Evolutionary conservation across 1,140 invertebrate species (phyloP).

Genomic region (Physella acuta): DNA sequence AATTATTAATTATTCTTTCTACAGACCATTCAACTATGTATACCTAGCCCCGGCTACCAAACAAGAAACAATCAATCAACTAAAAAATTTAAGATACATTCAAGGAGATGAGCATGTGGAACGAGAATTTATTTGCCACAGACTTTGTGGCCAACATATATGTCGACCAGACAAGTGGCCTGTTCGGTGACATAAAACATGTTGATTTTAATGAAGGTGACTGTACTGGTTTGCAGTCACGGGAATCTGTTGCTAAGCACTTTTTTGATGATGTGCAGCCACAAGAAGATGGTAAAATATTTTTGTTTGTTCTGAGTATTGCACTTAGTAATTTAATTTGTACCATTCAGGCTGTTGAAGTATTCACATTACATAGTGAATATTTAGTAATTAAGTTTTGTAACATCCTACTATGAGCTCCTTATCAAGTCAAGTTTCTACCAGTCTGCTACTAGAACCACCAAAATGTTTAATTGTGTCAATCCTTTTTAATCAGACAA

Average conservation of each 20-base stretch:
- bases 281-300: not conserved
- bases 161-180: slow-evolving; percentile 22
- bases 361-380: not conserved
- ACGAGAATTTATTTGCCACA: slow-evolving; percentile 30
- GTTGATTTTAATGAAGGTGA: slow-evolving; percentile 23
- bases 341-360: not conserved
- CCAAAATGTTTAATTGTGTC: too few species aligned
- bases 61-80: slow-evolving; percentile 9
- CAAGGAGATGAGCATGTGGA: slow-evolving; percentile 29
- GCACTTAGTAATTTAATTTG: not conserved
- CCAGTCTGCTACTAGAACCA: too few species aligned
- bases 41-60: slow-evolving; percentile 28
- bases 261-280: not conserved
- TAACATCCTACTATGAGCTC: too few species aligned
- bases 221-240: not conserved
- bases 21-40: too few species aligned
- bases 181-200: slow-evolving; percentile 27
- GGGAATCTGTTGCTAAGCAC: not conserved
- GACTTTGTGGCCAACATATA: slow-evolving; percentile 26
- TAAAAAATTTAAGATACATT: slow-evolving; percentile 4
- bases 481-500: too few species aligned
- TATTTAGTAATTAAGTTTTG: too few species aligned
- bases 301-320: not conserved
- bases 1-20: too few species aligned
- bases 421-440: too few species aligned